Evolutionary conservation across 2,797 vertebrate genomes (phyloP).

Genomic region (Microhierax caerulescens): DNA sequence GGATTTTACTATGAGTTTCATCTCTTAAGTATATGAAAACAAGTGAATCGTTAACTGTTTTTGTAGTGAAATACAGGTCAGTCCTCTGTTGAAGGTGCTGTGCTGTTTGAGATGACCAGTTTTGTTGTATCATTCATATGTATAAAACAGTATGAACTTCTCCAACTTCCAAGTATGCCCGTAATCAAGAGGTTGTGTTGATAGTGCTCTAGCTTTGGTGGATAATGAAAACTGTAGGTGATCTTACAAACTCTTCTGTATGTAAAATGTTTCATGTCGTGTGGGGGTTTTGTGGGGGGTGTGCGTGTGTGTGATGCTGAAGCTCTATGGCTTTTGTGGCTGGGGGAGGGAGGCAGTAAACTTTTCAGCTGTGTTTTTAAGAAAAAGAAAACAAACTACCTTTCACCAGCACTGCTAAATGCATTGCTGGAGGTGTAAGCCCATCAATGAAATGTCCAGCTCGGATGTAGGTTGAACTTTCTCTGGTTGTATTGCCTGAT

Average conservation of each 20-base stretch:
- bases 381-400: background rate
- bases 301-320: background rate
- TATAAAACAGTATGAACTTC: background rate
- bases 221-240: background rate
- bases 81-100: background rate
- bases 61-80: background rate
- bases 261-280: background rate
- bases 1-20: background rate
- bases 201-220: background rate
- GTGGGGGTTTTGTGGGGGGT: accelerated
- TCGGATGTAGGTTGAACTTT: background rate
- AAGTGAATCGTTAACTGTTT: background rate
- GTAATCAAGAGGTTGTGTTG: background rate
- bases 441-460: accelerated
- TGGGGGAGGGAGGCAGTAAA: background rate
- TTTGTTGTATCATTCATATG: background rate
- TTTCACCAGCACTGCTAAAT: background rate
- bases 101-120: background rate
- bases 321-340: background rate
- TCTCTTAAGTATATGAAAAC: background rate
- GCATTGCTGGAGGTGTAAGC: background rate
- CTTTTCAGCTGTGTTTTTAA: background rate
- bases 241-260: background rate
- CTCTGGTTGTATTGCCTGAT: background rate
- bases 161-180: background rate